Evolutionary conservation across 2,888 invertebrate species (phyloP).

Genomic region (Rhopalosiphum nymphaeae): DNA sequence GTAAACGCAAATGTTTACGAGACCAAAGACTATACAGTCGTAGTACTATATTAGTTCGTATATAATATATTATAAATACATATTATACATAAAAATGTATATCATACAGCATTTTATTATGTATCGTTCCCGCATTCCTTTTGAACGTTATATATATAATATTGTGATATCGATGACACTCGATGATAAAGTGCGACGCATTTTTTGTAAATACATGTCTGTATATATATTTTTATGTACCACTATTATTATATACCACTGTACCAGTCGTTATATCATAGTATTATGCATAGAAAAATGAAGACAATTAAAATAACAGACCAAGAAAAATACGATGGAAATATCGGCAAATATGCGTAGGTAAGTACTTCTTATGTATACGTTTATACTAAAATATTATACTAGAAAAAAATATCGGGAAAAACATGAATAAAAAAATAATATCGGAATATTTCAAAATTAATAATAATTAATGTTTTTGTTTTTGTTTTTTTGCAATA

Average conservation of each 20-base stretch:
- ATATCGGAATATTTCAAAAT: neutral
- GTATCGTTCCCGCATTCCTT: neutral
- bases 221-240: too few species aligned
- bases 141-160: neutral
- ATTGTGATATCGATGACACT: conserved; percentile 19
- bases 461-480: neutral
- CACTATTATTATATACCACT: neutral
- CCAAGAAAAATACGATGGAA: neutral
- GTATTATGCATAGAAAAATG: neutral
- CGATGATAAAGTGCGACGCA: conserved; percentile 9
- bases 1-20: conserved; percentile 49
- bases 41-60: neutral
- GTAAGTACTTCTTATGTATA: neutral
- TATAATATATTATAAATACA: neutral
- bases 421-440: neutral
- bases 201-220: neutral
- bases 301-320: neutral
- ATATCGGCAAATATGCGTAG: neutral
- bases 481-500: neutral
- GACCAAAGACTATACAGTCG: conserved; percentile 29
- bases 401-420: neutral
- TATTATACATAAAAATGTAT: neutral
- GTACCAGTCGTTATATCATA: neutral
- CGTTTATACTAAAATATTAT: neutral
- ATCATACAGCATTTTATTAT: neutral